phyloP scores from a whole-genome alignment of 2,888 invertebrate species.

The Ephialtes manifestator region DNA sequence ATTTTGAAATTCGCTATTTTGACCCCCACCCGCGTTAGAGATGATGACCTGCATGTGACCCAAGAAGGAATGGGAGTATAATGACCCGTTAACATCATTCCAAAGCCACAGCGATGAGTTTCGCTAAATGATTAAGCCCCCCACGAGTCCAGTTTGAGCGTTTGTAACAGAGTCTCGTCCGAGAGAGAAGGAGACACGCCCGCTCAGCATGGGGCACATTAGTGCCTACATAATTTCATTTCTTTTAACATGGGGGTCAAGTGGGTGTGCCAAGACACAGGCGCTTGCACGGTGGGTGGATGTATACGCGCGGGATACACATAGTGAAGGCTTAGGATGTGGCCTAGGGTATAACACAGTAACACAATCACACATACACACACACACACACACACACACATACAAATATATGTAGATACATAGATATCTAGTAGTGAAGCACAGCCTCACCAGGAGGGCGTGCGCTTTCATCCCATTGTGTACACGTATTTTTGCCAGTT shows the following conservation, averaged over 20 bases:
- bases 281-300: constrained; percentile 74
- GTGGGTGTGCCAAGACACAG: constrained; percentile 79
- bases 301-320: constrained; percentile 62
- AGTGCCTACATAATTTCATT: constrained; percentile 80
- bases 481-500: constrained; percentile 76
- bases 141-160: constrained; percentile 13
- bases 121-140: constrained; percentile 48
- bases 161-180: constrained; percentile 42
- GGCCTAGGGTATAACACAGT: constrained; percentile 50
- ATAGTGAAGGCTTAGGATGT: constrained; percentile 57
- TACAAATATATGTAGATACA: constrained; percentile 27
- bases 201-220: constrained; percentile 73
- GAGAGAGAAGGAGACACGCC: constrained; percentile 30
- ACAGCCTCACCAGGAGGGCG: constrained; percentile 72
- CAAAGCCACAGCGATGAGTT: constrained; percentile 31
- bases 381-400: constrained; percentile 30
- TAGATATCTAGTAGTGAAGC: constrained; percentile 7
- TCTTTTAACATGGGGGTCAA: constrained; percentile 78
- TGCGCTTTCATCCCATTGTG: constrained; percentile 79
- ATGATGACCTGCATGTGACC: no score
- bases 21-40: no score
- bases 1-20: no score
- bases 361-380: constrained; percentile 35
- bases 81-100: not conserved
- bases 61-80: no score